phyloP scores from a whole-genome alignment of 1,140 invertebrate species.

The Papilio polytes region DNA sequence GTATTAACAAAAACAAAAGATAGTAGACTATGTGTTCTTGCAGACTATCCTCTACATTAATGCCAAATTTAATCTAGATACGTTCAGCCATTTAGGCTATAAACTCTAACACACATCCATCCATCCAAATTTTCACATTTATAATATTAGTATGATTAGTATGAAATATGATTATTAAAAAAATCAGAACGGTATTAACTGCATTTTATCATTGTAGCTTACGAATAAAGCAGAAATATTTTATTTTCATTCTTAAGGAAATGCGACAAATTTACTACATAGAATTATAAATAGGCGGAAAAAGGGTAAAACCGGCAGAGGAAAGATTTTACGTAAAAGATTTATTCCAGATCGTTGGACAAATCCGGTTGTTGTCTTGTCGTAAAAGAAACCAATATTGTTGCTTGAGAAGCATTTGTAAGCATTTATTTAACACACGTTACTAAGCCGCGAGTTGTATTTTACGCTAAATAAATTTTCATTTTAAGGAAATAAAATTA shows the following conservation, averaged over 20 bases:
- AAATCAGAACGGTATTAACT: too few species aligned
- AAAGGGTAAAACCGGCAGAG: not conserved
- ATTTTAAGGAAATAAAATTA: not conserved
- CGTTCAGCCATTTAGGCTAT: too few species aligned
- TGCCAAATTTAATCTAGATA: too few species aligned
- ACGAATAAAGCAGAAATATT: not conserved
- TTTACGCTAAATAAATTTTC: not conserved
- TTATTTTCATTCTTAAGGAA: not conserved
- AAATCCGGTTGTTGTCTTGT: conserved; percentile 2
- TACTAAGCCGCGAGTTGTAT: not conserved
- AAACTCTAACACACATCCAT: too few species aligned
- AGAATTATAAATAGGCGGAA: conserved; percentile 1
- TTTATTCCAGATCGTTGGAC: conserved; percentile 23
- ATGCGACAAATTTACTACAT: not conserved
- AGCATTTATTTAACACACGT: conserved; percentile 9
- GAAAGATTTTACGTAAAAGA: conserved; percentile 5
- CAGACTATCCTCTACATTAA: too few species aligned
- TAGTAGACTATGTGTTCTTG: too few species aligned
- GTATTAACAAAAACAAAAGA: too few species aligned
- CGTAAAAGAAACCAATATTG: conserved; percentile 17
- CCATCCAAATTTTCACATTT: too few species aligned
- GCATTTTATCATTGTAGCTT: not conserved
- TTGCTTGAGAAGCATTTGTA: not conserved
- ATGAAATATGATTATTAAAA: too few species aligned
- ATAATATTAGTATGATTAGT: too few species aligned